Evolutionary conservation across 2,113 vertebrate genomes (phyloP), one percentile per base, ranked within the genome.

Genomic region (Tilapia sparmanii): DNA sequence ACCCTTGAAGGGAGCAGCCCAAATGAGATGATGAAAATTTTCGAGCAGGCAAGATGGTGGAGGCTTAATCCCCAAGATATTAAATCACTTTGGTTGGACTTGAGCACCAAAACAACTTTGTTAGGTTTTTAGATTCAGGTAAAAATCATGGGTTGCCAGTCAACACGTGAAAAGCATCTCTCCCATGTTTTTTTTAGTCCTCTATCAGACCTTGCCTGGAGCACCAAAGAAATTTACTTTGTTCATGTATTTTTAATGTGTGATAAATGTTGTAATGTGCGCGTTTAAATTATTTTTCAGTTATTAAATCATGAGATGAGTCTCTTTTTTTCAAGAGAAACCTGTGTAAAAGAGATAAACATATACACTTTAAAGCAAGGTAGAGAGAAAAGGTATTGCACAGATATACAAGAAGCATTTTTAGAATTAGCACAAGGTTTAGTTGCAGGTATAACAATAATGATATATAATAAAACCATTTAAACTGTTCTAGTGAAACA

Each of bases 231-330:
- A 76, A 47, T 29, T 29, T 47, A 22, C 80, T 88, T 80, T 19
- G 55, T 47, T 87, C n/a, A 80, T 81, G 68, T 47, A 10, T 22
- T 26, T 68, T 22, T 81, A n/a, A 79, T 71, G 31, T 35, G 12
- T 59, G 71, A 81, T 61, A 31, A 35, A 18, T n/a, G 29, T 57
- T 76, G 16, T 76, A 50, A 31, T 47, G 26, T 78, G 42, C 1
- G 2, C 3, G 6, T 31, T 78, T 78, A 78, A 76, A 19, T 50
- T 0, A 31, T 78, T 78, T 76, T 50, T 78, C 16, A 8, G 26
- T 78, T 50, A 31, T 31, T 76, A 76, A 29, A 47, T 73, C 13
- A 45, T 47, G 4, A 73, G 22, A 18, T 45, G 13, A 45, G 13
- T 16, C 3, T 45, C 22, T 42, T 15, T 40, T 12, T 8, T 1